Conservation (phyloP, 2,797 vertebrate genomes). For the Pantherophis alleghaniensis region DNA sequence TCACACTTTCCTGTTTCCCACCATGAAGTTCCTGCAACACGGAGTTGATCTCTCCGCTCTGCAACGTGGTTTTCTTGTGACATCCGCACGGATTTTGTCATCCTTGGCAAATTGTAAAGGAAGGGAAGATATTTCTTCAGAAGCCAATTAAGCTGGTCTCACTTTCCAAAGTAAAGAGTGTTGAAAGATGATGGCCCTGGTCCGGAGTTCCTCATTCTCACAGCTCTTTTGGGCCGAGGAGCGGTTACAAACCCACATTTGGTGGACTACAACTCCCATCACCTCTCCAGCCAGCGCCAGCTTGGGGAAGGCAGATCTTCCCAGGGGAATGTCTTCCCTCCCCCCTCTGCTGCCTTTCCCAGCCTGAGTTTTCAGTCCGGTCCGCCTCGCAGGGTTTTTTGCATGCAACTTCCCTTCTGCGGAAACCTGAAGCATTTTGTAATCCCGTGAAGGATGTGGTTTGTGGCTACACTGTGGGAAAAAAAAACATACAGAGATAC, state of each 20-base stretch:
- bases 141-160: not conserved
- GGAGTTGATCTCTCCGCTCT: not conserved
- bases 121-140: not conserved
- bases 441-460: not conserved
- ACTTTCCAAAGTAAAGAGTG: not conserved
- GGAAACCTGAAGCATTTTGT: not conserved
- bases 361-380: not conserved
- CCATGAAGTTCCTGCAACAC: not conserved
- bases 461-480: not conserved
- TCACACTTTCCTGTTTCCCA: not conserved
- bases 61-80: not conserved
- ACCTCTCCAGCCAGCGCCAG: not conserved
- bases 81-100: not conserved
- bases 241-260: not conserved
- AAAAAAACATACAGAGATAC: not conserved
- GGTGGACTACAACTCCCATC: not conserved
- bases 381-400: not conserved
- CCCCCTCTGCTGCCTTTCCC: not conserved
- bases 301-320: not conserved
- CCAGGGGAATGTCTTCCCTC: not conserved
- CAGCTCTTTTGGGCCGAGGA: not conserved
- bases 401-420: not conserved
- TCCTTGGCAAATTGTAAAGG: not conserved
- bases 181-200: not conserved
- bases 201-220: not conserved